Percentiles rank a stretch among this genome's conserved stretches.
Evolutionary conservation across 2,113 vertebrate species (phyloP).

Genomic region (Microtus montanus): DNA sequence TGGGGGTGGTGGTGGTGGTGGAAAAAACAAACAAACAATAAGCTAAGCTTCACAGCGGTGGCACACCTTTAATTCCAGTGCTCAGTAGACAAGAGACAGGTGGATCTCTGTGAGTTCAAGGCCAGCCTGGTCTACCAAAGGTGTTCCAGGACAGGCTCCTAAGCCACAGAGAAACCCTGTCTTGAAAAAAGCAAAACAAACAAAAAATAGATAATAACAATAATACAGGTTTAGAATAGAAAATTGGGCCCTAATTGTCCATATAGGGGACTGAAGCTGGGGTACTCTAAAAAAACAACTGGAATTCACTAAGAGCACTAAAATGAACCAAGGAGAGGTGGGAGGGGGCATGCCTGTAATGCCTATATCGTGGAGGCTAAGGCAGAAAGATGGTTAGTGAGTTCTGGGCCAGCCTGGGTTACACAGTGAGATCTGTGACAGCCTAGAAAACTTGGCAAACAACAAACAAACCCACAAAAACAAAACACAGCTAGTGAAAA

Average conservation of each 20-base stretch:
- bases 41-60: no score
- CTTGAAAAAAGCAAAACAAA: not conserved
- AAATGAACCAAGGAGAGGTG: not conserved
- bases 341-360: not conserved
- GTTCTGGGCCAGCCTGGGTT: not conserved
- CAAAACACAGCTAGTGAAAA: slow-evolving; percentile 12
- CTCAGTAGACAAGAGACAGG: no score
- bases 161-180: not conserved
- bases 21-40: not conserved
- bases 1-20: no score
- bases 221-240: not conserved
- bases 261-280: not conserved
- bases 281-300: not conserved
- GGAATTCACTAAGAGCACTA: slow-evolving; percentile 23
- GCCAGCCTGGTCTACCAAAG: no score
- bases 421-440: not conserved
- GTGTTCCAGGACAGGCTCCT: no score
- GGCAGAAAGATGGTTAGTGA: not conserved
- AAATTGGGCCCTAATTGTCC: not conserved
- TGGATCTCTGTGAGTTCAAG: no score
- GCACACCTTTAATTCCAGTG: no score
- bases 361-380: not conserved
- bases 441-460: not conserved
- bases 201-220: not conserved
- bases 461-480: not conserved